Base-by-base conservation (phyloP, 1,140 invertebrate genomes). In the Papilio machaon region DNA sequence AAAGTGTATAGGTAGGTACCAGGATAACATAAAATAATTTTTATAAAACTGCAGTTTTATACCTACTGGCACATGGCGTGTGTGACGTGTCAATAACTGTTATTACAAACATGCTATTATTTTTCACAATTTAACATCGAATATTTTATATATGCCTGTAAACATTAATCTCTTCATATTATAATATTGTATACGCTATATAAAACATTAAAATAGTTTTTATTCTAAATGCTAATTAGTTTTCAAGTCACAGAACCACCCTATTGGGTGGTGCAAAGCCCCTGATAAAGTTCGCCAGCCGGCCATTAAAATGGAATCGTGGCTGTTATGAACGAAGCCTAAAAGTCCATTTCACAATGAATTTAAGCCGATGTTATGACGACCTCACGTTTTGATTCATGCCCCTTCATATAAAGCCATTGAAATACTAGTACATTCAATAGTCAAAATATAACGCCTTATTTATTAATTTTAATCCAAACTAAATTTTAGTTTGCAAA, bases 301-400 rank as follows among this genome's bases (percentile, higher is more conserved):
- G 74, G n/a, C 4, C 74, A 76, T 76, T 76, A 76, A 73, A 73
- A 17, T 76, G n/a, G 30, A 76, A 52, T 54, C 47, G 47, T 47
- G 46, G 17, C 73, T 74, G 38, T 70, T 73, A 10, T 8, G 43
- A 52, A n/a, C 46, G 74, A 23, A 30, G 5, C 19, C 74, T 76
- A 76, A 76, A 76, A 30, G 46, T 47, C 74, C 11, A 11, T 54
- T 46, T 19, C 7, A 73, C 7, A 19, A 17, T 73, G 17, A 73
- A 43, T 1, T 73, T 46, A 47, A 19, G 43, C 6, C 43, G 43
- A 73, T 70, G 10, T 35, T 70, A 17, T 38, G 67, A 7, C 52
- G 13, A 54, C 11, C 64, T 70, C 64, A 70, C 64, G 64, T 70
- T 70, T 70, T 70, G 30, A 70, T 70, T 35, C 64, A 70, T 35